phyloP scores from a whole-genome alignment of 2,113 vertebrate species.

The Cebidichthys violaceus region DNA sequence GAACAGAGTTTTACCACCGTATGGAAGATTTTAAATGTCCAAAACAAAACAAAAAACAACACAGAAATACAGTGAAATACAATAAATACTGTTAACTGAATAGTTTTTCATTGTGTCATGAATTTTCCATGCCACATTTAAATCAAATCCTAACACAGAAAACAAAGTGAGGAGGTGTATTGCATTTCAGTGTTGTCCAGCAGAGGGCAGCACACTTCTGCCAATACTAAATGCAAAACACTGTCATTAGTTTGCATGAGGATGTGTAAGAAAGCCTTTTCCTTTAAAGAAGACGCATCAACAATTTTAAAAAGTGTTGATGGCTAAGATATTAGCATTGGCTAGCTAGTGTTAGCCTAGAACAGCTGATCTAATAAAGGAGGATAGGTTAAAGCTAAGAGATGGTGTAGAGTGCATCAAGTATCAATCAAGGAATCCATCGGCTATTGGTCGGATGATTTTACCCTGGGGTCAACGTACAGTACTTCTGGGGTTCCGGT shows the following conservation, averaged over 20 bases:
- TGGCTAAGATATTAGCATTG: background rate
- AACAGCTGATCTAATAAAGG: background rate
- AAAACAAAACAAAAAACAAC: background rate
- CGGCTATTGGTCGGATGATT: background rate
- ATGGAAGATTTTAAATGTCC: background rate
- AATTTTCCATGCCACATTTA: background rate
- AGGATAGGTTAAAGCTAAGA: background rate
- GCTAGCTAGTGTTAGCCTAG: background rate
- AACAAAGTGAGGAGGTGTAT: background rate
- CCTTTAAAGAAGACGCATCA: background rate
- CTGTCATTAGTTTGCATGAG: background rate
- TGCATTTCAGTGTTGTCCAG: background rate
- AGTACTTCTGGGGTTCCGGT: too few relatives aligned
- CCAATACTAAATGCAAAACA: background rate
- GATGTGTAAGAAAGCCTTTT: background rate
- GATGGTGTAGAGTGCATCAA: background rate
- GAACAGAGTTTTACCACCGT: background rate
- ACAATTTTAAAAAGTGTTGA: background rate
- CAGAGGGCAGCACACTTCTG: slow-evolving; percentile 7
- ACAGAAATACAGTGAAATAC: too few relatives aligned
- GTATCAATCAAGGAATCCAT: background rate
- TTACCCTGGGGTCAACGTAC: too few relatives aligned
- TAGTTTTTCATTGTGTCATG: background rate
- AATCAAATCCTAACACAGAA: background rate
- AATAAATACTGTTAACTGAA: background rate